Conservation (phyloP, 2,113 vertebrate species). For the Peromyscus leucopus region DNA sequence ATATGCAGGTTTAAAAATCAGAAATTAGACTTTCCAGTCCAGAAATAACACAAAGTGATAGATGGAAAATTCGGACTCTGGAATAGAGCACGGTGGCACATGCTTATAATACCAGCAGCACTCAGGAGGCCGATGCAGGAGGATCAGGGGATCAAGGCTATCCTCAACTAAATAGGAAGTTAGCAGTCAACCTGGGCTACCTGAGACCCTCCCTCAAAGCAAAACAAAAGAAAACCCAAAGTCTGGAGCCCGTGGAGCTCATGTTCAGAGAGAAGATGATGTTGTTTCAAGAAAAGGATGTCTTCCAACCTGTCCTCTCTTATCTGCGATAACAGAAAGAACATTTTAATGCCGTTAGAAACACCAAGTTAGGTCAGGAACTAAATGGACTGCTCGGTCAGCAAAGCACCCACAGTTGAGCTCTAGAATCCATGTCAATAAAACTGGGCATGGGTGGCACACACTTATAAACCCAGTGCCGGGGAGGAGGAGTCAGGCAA, state of each 20-base stretch:
- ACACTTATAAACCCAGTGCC: neutral
- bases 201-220: neutral
- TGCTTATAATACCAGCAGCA: neutral
- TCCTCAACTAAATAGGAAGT: neutral
- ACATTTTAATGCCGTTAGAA: neutral
- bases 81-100: too few species aligned
- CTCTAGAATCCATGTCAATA: neutral
- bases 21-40: neutral
- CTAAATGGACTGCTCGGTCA: too few species aligned
- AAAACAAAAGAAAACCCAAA: neutral
- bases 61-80: neutral
- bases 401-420: neutral
- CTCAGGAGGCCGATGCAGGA: neutral
- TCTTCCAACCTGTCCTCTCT: neutral
- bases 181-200: neutral
- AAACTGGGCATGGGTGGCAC: neutral
- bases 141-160: neutral
- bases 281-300: neutral
- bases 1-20: neutral
- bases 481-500: too few species aligned
- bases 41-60: neutral
- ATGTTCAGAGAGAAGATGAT: neutral
- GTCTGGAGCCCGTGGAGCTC: neutral
- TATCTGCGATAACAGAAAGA: neutral
- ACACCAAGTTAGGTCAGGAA: neutral